A percentile compares a stretch with the other conserved stretches of the same genome.
Evolutionary conservation across 2,888 invertebrate genomes (phyloP).

Genomic region (Pandemis heparana): DNA sequence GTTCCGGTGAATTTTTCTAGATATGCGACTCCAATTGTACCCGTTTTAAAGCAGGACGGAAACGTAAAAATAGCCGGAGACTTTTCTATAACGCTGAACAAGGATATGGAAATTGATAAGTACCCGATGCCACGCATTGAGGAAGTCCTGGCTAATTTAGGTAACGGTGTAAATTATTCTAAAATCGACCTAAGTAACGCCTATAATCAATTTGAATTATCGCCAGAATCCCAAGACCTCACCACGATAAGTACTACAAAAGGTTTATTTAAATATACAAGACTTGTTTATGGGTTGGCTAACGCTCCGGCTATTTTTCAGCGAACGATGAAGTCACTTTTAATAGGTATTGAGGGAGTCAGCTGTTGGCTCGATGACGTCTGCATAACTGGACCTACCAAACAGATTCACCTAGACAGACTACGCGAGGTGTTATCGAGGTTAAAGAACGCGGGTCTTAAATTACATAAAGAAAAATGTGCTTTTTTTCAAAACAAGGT

Average conservation of each 20-base stretch:
- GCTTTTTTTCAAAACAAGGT: neutral
- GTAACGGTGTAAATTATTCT: neutral
- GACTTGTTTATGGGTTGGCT: conserved; percentile 4
- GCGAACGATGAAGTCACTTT: conserved; percentile 19
- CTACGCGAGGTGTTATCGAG: conserved; percentile 9
- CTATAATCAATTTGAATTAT: conserved; percentile 7
- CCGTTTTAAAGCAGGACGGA: conserved; percentile 43
- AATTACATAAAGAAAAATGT: conserved; percentile 11
- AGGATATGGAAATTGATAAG: conserved; percentile 47
- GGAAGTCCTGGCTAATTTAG: conserved; percentile 14
- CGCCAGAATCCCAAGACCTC: neutral
- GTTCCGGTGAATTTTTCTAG: conserved; percentile 43
- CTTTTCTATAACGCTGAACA: conserved; percentile 50
- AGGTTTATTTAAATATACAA: conserved; percentile 10
- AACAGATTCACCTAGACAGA: neutral
- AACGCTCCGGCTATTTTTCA: conserved; percentile 17
- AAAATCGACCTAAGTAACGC: conserved; percentile 18
- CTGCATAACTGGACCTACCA: conserved; percentile 5
- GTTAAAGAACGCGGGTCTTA: conserved; percentile 8
- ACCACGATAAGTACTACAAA: conserved; percentile 7
- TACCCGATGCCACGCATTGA: conserved; percentile 28
- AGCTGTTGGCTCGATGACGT: conserved; percentile 28
- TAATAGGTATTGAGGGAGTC: conserved; percentile 17
- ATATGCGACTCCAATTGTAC: conserved; percentile 44
- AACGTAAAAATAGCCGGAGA: conserved; percentile 46